Conservation (phyloP, 2,797 vertebrate genomes). For the Oceanodroma leucorhoa region DNA sequence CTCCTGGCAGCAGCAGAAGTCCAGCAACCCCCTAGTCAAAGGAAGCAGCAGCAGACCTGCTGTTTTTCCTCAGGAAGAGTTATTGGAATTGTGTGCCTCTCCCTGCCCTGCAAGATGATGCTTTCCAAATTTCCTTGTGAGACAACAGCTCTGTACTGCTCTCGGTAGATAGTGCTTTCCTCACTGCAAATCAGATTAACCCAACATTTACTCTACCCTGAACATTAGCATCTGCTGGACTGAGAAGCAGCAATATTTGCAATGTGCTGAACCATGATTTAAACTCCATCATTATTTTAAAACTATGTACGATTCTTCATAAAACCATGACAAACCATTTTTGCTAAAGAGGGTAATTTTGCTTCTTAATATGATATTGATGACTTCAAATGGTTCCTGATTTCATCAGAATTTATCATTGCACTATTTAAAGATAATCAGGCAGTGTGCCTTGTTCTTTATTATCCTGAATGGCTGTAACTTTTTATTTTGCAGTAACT, state of each 20-base stretch:
- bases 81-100: not conserved
- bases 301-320: not conserved
- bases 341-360: not conserved
- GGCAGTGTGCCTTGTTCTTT: not conserved
- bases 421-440: not conserved
- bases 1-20: not conserved
- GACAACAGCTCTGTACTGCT: not conserved
- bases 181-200: not conserved
- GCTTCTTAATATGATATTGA: not conserved
- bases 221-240: not conserved
- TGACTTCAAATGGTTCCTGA: not conserved
- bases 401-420: not conserved
- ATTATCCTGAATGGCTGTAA: not conserved
- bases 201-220: not conserved
- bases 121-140: not conserved
- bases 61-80: not conserved
- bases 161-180: not conserved
- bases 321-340: not conserved
- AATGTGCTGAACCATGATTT: not conserved
- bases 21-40: not conserved
- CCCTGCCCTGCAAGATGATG: not conserved
- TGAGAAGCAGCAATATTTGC: not conserved
- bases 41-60: not conserved
- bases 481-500: not conserved
- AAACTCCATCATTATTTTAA: not conserved